Percentiles rank a stretch among this genome's conserved stretches.
Conservation (phyloP, 1,140 invertebrate genomes). For the Wasmannia auropunctata region DNA sequence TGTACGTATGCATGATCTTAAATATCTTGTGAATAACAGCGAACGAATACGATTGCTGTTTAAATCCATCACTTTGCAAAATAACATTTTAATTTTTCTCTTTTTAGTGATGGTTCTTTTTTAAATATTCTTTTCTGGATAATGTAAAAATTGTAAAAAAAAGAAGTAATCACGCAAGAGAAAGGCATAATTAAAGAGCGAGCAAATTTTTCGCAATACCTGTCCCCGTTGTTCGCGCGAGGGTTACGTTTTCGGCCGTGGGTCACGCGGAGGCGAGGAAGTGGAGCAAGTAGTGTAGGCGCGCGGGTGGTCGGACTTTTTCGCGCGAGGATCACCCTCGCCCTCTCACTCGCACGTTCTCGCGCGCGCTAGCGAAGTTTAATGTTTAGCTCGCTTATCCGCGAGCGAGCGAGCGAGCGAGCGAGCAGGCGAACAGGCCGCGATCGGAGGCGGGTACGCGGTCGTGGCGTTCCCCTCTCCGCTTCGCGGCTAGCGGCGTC, state of each 20-base stretch:
- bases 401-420: slow-evolving; percentile 55
- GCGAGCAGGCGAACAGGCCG: slow-evolving; percentile 70
- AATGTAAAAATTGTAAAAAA: too few species aligned
- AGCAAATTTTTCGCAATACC: not conserved
- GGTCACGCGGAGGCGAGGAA: slow-evolving; percentile 56
- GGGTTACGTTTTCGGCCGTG: slow-evolving; percentile 5
- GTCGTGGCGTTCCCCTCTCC: slow-evolving; percentile 61
- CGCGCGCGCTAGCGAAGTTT: slow-evolving; percentile 23
- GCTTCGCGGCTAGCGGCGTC: slow-evolving; percentile 34
- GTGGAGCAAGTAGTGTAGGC: slow-evolving; percentile 73
- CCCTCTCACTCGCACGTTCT: not conserved
- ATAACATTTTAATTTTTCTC: not conserved
- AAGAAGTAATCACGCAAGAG: not conserved
- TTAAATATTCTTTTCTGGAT: not conserved
- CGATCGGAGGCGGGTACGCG: slow-evolving; percentile 76
- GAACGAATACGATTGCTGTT: not conserved
- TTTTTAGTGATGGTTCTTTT: not conserved
- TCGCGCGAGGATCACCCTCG: slow-evolving; percentile 52
- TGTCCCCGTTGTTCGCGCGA: slow-evolving; percentile 33
- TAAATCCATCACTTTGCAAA: not conserved
- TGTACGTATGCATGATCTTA: not conserved
- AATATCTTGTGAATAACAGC: not conserved
- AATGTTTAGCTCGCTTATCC: slow-evolving; percentile 30
- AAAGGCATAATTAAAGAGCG: not conserved
- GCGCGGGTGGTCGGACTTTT: slow-evolving; percentile 75